Percentiles rank a stretch among this genome's conserved stretches.
These are phyloP conservation scores for Synergus gifuensis DNA, from an alignment of 2,888 invertebrate genomes.

Conservation along the genomic window DNA sequence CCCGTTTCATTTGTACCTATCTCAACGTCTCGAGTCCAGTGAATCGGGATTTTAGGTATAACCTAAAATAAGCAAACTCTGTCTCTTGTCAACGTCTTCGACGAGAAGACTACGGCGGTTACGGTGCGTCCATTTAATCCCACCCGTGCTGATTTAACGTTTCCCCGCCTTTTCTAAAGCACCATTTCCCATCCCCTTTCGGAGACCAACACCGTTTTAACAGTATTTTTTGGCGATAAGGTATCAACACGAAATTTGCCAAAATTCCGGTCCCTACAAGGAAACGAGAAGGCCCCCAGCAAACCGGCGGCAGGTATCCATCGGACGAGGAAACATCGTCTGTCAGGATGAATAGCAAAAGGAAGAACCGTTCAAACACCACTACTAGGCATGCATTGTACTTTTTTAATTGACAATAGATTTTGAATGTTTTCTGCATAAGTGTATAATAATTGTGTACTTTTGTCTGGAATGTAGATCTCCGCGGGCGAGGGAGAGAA, in stretches of 20 bases:
- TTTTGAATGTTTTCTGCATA: background rate
- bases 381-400: constrained; percentile 83
- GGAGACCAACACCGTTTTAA: constrained; percentile 22
- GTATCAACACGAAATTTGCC: constrained; percentile 77
- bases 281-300: constrained; percentile 88
- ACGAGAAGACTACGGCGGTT: constrained; percentile 9
- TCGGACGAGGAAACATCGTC: constrained; percentile 73
- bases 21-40: background rate
- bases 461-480: constrained; percentile 78
- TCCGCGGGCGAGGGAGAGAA: constrained; percentile 83
- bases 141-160: constrained; percentile 9
- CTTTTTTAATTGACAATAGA: background rate
- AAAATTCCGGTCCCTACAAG: constrained; percentile 93
- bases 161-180: constrained; percentile 19
- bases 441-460: background rate
- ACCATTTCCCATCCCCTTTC: background rate
- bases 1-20: constrained; percentile 13
- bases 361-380: constrained; percentile 86
- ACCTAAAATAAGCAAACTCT: constrained; percentile 56
- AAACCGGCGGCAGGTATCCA: constrained; percentile 81
- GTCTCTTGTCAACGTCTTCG: constrained; percentile 34
- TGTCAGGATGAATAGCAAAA: constrained; percentile 88
- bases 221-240: constrained; percentile 51
- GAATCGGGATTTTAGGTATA: constrained; percentile 51
- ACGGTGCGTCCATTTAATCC: constrained; percentile 21